Evolutionary conservation across 2,888 invertebrate species (phyloP).

Genomic region (Meandrusa payeni): DNA sequence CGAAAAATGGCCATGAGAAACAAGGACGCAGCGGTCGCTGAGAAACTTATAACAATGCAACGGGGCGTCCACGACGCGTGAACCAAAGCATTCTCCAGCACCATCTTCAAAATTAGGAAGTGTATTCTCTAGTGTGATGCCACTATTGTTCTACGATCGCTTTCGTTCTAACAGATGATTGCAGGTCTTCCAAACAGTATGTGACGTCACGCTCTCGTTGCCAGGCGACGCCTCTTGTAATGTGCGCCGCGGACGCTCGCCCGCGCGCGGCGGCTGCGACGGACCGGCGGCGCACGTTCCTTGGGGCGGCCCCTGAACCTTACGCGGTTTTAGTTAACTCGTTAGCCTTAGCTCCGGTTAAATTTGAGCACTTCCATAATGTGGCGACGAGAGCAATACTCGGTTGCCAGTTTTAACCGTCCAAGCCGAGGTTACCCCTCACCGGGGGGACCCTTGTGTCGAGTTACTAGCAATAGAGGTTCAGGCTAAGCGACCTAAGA

Average conservation of each 20-base stretch:
- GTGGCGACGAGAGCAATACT: constrained; percentile 80
- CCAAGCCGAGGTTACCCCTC: no score
- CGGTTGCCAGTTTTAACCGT: no score
- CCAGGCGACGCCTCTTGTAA: constrained; percentile 74
- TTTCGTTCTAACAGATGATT: constrained; percentile 64
- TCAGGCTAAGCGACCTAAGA: no score
- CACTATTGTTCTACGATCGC: constrained; percentile 83
- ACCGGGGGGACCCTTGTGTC: no score
- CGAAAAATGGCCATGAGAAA: no score
- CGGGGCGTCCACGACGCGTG: no score
- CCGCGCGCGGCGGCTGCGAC: constrained; percentile 85
- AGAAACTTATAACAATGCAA: no score
- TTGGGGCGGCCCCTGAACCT: constrained; percentile 67
- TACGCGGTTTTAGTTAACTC: constrained; percentile 79
- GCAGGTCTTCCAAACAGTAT: constrained; percentile 82
- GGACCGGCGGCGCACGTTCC: constrained; percentile 77
- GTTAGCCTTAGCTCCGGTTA: constrained; percentile 86
- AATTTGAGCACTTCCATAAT: constrained; percentile 84
- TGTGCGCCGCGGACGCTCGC: constrained; percentile 81
- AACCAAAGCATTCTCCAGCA: no score
- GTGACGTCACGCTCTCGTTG: constrained; percentile 84
- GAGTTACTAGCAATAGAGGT: no score
- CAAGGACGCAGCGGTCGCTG: no score
- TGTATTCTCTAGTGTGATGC: constrained; percentile 85
- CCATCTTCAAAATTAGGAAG: no score